A percentile compares a stretch with the other conserved stretches of the same genome.
Conservation (phyloP, 2,797 vertebrate genomes). For the Luscinia luscinia region DNA sequence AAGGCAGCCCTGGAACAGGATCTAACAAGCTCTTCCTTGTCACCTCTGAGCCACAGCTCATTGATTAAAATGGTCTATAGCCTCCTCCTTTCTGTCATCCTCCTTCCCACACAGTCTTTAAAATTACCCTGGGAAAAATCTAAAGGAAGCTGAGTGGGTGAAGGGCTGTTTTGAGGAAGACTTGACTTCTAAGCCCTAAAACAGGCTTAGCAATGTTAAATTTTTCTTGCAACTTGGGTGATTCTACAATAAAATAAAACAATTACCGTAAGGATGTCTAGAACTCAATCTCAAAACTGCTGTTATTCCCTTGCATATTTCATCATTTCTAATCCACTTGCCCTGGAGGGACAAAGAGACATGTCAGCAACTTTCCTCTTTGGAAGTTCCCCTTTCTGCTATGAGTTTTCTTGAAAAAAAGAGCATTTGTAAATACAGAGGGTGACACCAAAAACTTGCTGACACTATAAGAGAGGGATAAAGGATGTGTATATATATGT, state of each 20-base stretch:
- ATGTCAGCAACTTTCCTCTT: not conserved
- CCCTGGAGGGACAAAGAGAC: not conserved
- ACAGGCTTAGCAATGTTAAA: not conserved
- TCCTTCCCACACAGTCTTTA: not conserved
- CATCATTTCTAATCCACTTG: not conserved
- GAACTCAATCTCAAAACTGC: not conserved
- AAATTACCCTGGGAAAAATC: not conserved
- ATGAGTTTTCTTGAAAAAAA: not conserved
- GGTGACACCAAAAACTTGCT: not conserved
- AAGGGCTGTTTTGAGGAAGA: not conserved
- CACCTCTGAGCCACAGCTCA: not conserved
- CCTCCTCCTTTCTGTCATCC: not conserved
- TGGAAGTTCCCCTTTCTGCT: not conserved
- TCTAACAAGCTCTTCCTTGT: conserved; percentile 9
- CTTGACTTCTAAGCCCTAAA: not conserved
- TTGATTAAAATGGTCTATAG: not conserved
- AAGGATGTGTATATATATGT: not conserved
- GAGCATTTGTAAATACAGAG: fast-evolving
- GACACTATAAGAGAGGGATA: not conserved
- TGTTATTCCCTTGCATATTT: not conserved
- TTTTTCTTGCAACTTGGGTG: not conserved
- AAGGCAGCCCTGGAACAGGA: not conserved
- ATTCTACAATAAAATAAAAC: not conserved
- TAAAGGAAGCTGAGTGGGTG: not conserved
- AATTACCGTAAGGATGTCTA: not conserved